Base-by-base conservation (phyloP, 2,888 invertebrate genomes). In the Tipula unca region DNA sequence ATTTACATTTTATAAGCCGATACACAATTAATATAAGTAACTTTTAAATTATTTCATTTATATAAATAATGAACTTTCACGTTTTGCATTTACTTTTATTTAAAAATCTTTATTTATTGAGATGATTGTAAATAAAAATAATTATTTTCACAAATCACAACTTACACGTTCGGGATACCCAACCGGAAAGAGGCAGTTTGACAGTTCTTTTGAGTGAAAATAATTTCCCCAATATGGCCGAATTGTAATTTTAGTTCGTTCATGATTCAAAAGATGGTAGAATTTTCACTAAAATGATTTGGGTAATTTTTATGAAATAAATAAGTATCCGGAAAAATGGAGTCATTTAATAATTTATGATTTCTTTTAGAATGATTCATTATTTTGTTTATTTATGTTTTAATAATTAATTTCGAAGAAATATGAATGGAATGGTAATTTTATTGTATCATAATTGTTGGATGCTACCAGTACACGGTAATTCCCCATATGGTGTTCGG, bases 141-240 rank as follows among this genome's bases (percentile, higher is more conserved):
- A 86, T 1, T 86, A 87, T 87, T 87, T 87, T 86, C 85, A 42
- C 32, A 87, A 87, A 25, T 69, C 3, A 87, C 88, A 88, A 90
- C 90, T 90, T 89, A 90, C 90, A 90, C 89, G 89, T 88, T 89
- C 88, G 88, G 88, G 88, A 85, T 89, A 85, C 89, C 88, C 89
- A 85, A 90, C 90, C 90, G 90, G 90, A 90, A 90, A 88, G 89
- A 90, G 89, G 89, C 84, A 85, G 32, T 36, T 36, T 84, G 84
- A 84, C 84, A 84, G 17, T 36, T 36, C 39, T 13, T 20, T 36
- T 13, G 32, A 17, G 25, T 84, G 6, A 84, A 84, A 84, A 83
- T 83, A 83, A 83, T 83, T 83, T 83, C 83, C 83, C 29, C 29
- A 83, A 35, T n/a, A 32, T 83, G 83, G 83, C 83, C 6, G 83